Percentiles rank a stretch among this genome's conserved stretches.
Conservation (phyloP, 2,888 invertebrate genomes). For the Melikaiella ostensackeni region DNA sequence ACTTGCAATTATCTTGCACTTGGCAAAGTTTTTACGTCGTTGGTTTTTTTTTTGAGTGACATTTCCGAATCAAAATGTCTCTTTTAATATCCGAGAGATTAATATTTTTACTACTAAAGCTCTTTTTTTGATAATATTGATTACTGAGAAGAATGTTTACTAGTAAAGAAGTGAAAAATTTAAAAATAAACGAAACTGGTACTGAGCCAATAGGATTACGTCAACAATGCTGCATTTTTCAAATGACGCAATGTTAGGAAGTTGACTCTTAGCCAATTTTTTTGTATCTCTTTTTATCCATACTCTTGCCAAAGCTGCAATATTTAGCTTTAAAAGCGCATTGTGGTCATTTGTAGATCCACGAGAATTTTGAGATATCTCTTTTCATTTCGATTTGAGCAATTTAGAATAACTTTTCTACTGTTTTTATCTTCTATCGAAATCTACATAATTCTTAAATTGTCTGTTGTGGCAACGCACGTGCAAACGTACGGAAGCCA, state of each 20-base stretch:
- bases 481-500: conserved; percentile 63
- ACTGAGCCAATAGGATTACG: conserved; percentile 15
- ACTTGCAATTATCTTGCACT: neutral
- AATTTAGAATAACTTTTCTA: neutral
- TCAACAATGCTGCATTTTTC: conserved; percentile 18
- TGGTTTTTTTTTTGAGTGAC: neutral
- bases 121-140: neutral
- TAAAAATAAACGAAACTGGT: conserved; percentile 15
- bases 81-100: neutral
- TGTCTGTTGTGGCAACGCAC: conserved; percentile 39
- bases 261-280: neutral
- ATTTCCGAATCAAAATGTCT: too few relatives aligned
- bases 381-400: too few relatives aligned
- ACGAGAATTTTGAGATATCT: too few relatives aligned
- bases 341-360: neutral
- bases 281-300: neutral
- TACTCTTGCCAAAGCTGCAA: neutral
- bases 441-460: conserved; percentile 16
- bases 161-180: neutral
- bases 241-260: neutral
- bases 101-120: neutral
- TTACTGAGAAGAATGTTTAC: too few relatives aligned
- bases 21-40: neutral
- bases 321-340: neutral
- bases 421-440: neutral